Base-by-base conservation (phyloP, 2,888 invertebrate genomes). In the Mycalesis mineus region DNA sequence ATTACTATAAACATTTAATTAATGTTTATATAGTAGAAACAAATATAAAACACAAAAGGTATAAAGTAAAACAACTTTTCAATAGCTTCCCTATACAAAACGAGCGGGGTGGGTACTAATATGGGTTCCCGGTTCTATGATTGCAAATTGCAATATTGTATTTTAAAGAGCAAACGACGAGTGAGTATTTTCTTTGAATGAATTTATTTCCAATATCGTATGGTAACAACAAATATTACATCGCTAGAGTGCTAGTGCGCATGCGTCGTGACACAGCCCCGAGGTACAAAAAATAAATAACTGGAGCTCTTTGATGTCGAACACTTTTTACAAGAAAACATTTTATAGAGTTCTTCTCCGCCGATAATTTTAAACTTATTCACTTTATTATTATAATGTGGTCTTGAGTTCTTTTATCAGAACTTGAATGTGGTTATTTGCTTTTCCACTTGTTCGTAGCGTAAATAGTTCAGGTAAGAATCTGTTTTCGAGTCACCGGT, bases 251-350 rank as follows among this genome's bases (percentile, higher is more conserved):
- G 17, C 22, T 3, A 14, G 44, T 53, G 36, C 53, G 53, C 53
- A 53, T 53, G 53, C 53, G 53, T 45, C 53, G 15, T 53, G 53
- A 53, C 53, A 53, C 45, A 53, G 53, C 44, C 44, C 53, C 53
- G 53, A 37, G 53, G 37, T 42, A 28, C 37, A 36, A 37, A 31
- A 53, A 53, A 53, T 45, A 53, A 53, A 52, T 33, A 52, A 53
- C 37, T 22, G 44, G 28, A 53, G 53, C 53, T 28, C 36, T 52
- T 41, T 37, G 53, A 44, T 53, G 53, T 53, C 33, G 33, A 44
- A 22, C 53, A 53, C 13, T 22, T 53, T 53, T 31, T 33, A 50
- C 29, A 50, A 39, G 50, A 39, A 28, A 28, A 31, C 31, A 33
- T 33, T 47, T 47, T 33, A 47, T 47, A 31, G 9, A 47, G 47